Evolutionary conservation across 92 coral and sea anemone species (phyloP).

Genomic region (Blastomussa wellsi): DNA sequence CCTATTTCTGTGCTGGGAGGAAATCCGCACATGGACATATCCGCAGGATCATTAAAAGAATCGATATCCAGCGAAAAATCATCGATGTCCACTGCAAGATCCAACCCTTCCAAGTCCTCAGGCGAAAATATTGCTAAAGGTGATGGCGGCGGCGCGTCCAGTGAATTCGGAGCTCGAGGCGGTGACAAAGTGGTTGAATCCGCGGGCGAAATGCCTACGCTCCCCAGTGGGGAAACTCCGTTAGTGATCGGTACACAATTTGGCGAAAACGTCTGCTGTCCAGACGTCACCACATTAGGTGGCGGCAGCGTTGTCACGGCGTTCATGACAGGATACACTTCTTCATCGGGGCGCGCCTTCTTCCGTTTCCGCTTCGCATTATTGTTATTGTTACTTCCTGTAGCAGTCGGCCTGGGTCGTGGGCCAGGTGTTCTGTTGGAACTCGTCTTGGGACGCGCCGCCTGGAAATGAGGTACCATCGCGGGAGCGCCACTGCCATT

Average conservation of each 20-base stretch:
- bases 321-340: conserved; percentile 38
- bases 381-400: conserved; percentile 60
- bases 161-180: conserved; percentile 59
- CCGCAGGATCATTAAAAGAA: conserved; percentile 41
- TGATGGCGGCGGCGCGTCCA: conserved; percentile 82
- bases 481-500: conserved; percentile 42
- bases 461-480: conserved; percentile 68
- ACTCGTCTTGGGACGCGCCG: conserved; percentile 63
- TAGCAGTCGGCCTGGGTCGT: conserved; percentile 53
- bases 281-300: conserved; percentile 66
- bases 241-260: conserved; percentile 62
- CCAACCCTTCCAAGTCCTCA: conserved; percentile 68
- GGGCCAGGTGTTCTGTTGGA: conserved; percentile 54
- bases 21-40: conserved; percentile 41
- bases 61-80: conserved; percentile 41
- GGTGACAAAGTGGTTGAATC: conserved; percentile 95
- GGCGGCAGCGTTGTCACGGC: conserved; percentile 41
- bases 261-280: conserved; percentile 77
- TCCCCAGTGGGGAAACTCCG: conserved; percentile 84
- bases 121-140: conserved; percentile 63
- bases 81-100: conserved; percentile 40
- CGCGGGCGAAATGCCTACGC: conserved; percentile 92
- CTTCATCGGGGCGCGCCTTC: conserved; percentile 70
- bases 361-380: conserved; percentile 74
- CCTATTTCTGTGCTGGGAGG: conserved; percentile 60